Percentiles rank a stretch among this genome's conserved stretches.
Evolutionary conservation across 2,797 vertebrate species (phyloP).

Genomic region (Ptychobarbus kaznakovi): DNA sequence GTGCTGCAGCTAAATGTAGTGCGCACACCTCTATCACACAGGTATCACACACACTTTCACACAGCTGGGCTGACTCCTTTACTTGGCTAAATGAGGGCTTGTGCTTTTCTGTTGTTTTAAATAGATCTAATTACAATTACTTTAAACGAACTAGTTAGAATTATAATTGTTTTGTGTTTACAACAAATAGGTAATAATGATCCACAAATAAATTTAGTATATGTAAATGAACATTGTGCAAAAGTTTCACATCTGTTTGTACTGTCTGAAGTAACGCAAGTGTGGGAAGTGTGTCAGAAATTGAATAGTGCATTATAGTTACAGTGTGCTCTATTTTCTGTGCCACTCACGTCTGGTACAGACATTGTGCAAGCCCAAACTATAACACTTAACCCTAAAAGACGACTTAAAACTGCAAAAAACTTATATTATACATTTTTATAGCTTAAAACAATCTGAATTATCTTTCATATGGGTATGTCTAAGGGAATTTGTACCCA

Average conservation of each 20-base stretch:
- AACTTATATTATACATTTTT: background rate
- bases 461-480: background rate
- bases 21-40: slow-evolving; percentile 52
- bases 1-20: slow-evolving; percentile 53
- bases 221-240: background rate
- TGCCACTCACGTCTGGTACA: background rate
- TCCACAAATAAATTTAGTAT: background rate
- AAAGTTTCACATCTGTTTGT: background rate
- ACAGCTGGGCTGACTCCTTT: background rate
- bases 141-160: background rate
- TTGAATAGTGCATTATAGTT: background rate
- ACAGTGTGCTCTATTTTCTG: background rate
- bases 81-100: background rate
- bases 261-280: background rate
- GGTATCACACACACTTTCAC: slow-evolving; percentile 48
- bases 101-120: background rate
- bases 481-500: background rate
- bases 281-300: background rate
- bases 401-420: background rate
- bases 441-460: background rate
- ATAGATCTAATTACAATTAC: background rate
- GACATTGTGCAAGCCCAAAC: background rate
- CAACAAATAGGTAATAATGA: background rate
- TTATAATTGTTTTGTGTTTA: background rate
- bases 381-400: background rate